phyloP scores from a whole-genome alignment of 2,888 invertebrate genomes.

The Cephalotes varians region DNA sequence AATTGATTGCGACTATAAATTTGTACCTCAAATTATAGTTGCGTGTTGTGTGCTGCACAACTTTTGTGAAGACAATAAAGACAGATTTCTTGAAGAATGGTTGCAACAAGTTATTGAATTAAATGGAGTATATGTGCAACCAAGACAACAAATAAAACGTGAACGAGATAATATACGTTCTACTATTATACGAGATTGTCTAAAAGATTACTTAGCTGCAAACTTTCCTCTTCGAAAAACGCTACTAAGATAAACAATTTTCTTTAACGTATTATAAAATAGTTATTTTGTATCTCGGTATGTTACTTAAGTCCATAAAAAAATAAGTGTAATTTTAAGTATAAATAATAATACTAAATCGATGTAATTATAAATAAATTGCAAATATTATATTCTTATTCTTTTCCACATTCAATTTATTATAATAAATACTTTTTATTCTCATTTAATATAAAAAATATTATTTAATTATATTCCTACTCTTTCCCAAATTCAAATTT shows the following conservation, averaged over 20 bases:
- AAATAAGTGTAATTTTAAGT: too few species aligned
- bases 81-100: slow-evolving; percentile 40
- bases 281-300: too few species aligned
- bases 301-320: neutral
- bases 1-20: slow-evolving; percentile 65
- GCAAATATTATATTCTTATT: too few species aligned
- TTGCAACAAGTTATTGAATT: slow-evolving; percentile 11
- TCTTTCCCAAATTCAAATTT: neutral
- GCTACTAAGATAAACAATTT: slow-evolving; percentile 13
- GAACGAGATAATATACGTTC: slow-evolving; percentile 28
- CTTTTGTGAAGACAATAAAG: slow-evolving; percentile 64
- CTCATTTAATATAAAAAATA: too few species aligned
- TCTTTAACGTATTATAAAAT: neutral
- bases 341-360: too few species aligned
- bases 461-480: too few species aligned
- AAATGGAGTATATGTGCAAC: slow-evolving; percentile 38
- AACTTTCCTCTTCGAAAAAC: slow-evolving; percentile 43
- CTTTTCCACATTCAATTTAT: too few species aligned
- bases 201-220: slow-evolving; percentile 43
- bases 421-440: too few species aligned
- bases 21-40: slow-evolving; percentile 68
- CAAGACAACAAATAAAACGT: slow-evolving; percentile 27
- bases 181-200: slow-evolving; percentile 37
- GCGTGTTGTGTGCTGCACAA: slow-evolving; percentile 73
- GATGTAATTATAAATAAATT: too few species aligned